Conservation (phyloP, 2,797 vertebrate genomes). For the Cyprinodon diabolis region DNA sequence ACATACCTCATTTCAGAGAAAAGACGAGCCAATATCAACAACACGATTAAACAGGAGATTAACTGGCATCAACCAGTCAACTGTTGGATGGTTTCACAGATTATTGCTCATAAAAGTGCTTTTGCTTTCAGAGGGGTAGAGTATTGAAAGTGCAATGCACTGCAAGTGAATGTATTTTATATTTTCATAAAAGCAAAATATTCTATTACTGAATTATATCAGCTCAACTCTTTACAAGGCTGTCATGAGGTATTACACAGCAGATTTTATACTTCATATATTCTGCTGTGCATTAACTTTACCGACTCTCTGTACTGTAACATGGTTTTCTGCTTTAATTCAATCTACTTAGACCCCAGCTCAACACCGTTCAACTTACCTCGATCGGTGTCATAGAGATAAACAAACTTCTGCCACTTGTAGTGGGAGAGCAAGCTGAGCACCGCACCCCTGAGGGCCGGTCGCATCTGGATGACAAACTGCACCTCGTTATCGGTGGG, state of each 20-base stretch:
- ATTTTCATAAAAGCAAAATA: slow-evolving; percentile 53
- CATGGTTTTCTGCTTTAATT: slow-evolving; percentile 33
- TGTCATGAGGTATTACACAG: slow-evolving; percentile 41
- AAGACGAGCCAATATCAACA: slow-evolving; percentile 70
- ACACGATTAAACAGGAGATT: slow-evolving; percentile 72
- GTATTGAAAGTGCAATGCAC: slow-evolving; percentile 61
- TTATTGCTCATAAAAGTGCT: slow-evolving; percentile 53
- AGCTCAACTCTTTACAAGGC: slow-evolving; percentile 40
- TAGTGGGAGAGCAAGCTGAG: slow-evolving; percentile 94
- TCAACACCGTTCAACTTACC: slow-evolving; percentile 81
- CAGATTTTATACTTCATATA: slow-evolving; percentile 40
- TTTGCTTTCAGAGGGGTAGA: slow-evolving; percentile 47
- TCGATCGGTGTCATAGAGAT: slow-evolving; percentile 98
- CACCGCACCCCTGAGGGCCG: slow-evolving; percentile 93
- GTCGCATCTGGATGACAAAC: slow-evolving; percentile 99
- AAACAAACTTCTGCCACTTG: slow-evolving; percentile 98
- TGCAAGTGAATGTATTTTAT: slow-evolving; percentile 46
- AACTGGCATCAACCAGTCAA: slow-evolving; percentile 60
- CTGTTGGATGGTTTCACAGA: slow-evolving; percentile 48
- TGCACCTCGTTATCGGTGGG: slow-evolving; percentile 97
- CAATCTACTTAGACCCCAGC: slow-evolving; percentile 12
- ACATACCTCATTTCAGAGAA: slow-evolving; percentile 72
- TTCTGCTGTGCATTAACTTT: slow-evolving; percentile 30
- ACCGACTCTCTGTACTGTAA: slow-evolving; percentile 22
- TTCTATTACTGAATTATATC: slow-evolving; percentile 51